These are phyloP conservation scores for Arbacia lixula DNA, from an alignment of 53 echinoderm and acorn worm species.

Conservation along the genomic window DNA sequence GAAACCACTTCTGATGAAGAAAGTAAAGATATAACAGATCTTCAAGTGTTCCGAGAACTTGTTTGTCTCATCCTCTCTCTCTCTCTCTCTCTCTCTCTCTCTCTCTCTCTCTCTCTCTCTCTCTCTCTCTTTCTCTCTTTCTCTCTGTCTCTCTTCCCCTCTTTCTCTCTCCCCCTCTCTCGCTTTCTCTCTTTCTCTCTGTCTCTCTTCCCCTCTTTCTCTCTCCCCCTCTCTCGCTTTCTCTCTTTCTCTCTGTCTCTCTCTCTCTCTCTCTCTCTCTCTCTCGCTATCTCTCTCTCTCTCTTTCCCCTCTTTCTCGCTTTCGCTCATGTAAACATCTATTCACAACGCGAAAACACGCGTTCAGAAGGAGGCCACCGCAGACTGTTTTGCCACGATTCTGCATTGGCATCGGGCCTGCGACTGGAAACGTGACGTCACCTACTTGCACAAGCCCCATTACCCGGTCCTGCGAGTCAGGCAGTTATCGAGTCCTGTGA, in stretches of 20 bases:
- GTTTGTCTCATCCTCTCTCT: not conserved
- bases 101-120: constrained; percentile 12
- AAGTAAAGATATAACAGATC: too few relatives aligned
- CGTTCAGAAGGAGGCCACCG: too few relatives aligned
- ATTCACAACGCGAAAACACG: too few relatives aligned
- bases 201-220: not conserved
- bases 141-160: not conserved
- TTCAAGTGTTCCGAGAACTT: too few relatives aligned
- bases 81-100: not conserved
- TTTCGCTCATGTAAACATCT: not conserved
- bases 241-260: not conserved
- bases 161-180: not conserved
- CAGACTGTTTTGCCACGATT: too few relatives aligned
- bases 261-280: not conserved
- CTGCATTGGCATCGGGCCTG: too few relatives aligned
- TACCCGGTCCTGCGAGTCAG: too few relatives aligned
- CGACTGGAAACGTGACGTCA: too few relatives aligned
- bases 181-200: not conserved
- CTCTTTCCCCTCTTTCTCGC: not conserved
- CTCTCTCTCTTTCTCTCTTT: constrained; percentile 8
- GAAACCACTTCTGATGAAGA: too few relatives aligned
- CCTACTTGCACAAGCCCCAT: too few relatives aligned
- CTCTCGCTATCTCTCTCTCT: not conserved
- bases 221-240: not conserved
- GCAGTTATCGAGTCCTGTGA: too few relatives aligned